Conservation (phyloP, 2,113 vertebrate genomes). For the Cochlearius cochlearius region DNA sequence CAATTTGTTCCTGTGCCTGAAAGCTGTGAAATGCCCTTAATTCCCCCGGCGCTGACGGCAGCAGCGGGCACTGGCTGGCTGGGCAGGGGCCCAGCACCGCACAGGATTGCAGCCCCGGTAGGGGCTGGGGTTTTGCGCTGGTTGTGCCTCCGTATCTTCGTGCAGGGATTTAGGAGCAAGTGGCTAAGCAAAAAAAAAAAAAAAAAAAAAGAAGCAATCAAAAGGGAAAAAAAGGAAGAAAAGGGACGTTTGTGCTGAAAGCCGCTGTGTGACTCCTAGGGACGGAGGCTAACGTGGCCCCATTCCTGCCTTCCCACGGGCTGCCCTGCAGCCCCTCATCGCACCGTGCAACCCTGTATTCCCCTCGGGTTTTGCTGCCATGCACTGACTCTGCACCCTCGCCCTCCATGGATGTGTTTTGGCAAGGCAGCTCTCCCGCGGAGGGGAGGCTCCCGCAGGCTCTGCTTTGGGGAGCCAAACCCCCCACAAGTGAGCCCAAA, state of each 20-base stretch:
- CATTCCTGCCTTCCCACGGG: not conserved
- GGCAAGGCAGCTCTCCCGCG: not conserved
- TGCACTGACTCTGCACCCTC: not conserved
- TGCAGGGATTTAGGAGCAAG: not conserved
- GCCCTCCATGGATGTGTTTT: fast-evolving
- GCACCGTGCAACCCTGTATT: fast-evolving
- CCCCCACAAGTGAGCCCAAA: fast-evolving
- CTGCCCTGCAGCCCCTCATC: not conserved
- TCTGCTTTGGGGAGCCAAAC: not conserved
- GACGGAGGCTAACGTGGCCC: fast-evolving
- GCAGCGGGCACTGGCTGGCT: not conserved
- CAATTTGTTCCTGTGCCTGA: conserved; percentile 13
- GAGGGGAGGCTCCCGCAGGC: not conserved
- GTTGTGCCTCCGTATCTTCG: fast-evolving
- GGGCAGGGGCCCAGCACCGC: not conserved
- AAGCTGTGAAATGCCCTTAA: conserved; percentile 32
- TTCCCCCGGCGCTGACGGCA: not conserved
- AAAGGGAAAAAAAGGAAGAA: not conserved
- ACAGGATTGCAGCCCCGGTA: not conserved
- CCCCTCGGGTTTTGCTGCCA: not conserved
- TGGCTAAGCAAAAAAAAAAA: not conserved
- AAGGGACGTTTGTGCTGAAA: not conserved
- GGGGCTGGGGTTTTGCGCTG: not conserved
- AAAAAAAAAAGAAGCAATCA: too few relatives aligned
- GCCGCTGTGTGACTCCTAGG: not conserved